A percentile compares a stretch with the other conserved stretches of the same genome.
phyloP scores from a whole-genome alignment of 2,888 invertebrate species.

The Xanthia icteritia region DNA sequence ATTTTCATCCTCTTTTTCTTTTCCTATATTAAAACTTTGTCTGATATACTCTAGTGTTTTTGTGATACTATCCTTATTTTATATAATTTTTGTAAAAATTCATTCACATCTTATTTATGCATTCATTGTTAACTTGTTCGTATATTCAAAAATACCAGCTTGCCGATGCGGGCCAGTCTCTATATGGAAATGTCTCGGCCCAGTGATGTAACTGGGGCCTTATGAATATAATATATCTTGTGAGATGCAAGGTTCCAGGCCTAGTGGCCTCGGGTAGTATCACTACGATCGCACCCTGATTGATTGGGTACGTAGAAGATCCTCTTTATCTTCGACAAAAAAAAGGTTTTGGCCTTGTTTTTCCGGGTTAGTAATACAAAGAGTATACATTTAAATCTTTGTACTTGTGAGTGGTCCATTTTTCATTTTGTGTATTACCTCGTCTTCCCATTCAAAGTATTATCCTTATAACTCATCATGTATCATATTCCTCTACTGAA shows the following conservation, averaged over 20 bases:
- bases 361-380: conserved; percentile 2
- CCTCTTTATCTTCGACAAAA: conserved; percentile 16
- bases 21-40: neutral
- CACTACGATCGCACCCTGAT: conserved; percentile 14
- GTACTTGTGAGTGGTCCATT: neutral
- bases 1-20: neutral
- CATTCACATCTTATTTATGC: conserved; percentile 23
- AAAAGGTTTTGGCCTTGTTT: conserved; percentile 9
- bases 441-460: neutral
- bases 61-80: neutral
- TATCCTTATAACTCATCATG: neutral
- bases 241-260: conserved; percentile 21
- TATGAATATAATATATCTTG: conserved; percentile 50
- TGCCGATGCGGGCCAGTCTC: conserved; percentile 57
- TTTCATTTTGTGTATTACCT: neutral
- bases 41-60: too few species aligned
- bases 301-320: conserved; percentile 20
- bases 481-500: neutral
- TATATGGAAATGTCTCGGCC: conserved; percentile 66
- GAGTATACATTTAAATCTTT: neutral
- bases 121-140: conserved; percentile 45
- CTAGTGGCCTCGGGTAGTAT: neutral
- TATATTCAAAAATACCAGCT: conserved; percentile 54
- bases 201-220: conserved; percentile 59
- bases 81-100: neutral